Percentiles rank a stretch among this genome's conserved stretches.
Conservation (phyloP, 2,888 invertebrate genomes). For the Allygus modestus region DNA sequence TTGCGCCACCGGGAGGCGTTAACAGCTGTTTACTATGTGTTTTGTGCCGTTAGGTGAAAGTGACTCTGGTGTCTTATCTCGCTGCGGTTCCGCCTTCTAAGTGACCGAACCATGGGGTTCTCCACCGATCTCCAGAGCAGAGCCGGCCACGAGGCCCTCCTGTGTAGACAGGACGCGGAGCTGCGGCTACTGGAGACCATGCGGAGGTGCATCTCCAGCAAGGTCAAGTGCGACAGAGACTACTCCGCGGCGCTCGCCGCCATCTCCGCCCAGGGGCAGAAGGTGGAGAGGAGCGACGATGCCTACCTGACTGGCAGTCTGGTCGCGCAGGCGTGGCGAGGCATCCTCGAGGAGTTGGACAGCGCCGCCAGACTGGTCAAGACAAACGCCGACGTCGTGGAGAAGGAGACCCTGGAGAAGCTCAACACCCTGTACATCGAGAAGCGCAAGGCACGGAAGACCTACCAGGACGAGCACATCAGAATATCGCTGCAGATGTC, state of each 20-base stretch:
- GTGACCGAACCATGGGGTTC: slow-evolving; percentile 65
- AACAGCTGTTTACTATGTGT: slow-evolving; percentile 26
- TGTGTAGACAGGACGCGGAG: slow-evolving; percentile 95
- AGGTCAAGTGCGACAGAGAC: slow-evolving; percentile 95
- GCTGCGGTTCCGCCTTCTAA: not conserved
- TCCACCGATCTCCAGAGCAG: slow-evolving; percentile 74
- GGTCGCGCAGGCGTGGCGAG: slow-evolving; percentile 84
- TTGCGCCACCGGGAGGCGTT: not conserved
- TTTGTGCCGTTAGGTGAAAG: slow-evolving; percentile 21
- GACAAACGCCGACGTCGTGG: slow-evolving; percentile 91
- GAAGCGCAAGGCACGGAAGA: slow-evolving; percentile 90
- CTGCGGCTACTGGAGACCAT: slow-evolving; percentile 94
- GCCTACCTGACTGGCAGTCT: slow-evolving; percentile 78
- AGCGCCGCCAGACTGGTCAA: slow-evolving; percentile 88
- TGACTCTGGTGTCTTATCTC: not conserved
- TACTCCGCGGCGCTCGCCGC: slow-evolving; percentile 90
- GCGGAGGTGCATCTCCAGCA: slow-evolving; percentile 90
- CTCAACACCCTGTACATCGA: slow-evolving; percentile 90
- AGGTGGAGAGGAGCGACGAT: slow-evolving; percentile 88
- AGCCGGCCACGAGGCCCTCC: slow-evolving; percentile 93
- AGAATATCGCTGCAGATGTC: slow-evolving; percentile 89
- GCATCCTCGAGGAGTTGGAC: slow-evolving; percentile 94
- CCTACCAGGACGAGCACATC: slow-evolving; percentile 92
- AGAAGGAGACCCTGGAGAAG: slow-evolving; percentile 89
- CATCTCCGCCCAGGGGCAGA: slow-evolving; percentile 89